A percentile compares a stretch with the other conserved stretches of the same genome.
Evolutionary conservation across 2,888 invertebrate species (phyloP).

Genomic region (Folsomia candida): DNA sequence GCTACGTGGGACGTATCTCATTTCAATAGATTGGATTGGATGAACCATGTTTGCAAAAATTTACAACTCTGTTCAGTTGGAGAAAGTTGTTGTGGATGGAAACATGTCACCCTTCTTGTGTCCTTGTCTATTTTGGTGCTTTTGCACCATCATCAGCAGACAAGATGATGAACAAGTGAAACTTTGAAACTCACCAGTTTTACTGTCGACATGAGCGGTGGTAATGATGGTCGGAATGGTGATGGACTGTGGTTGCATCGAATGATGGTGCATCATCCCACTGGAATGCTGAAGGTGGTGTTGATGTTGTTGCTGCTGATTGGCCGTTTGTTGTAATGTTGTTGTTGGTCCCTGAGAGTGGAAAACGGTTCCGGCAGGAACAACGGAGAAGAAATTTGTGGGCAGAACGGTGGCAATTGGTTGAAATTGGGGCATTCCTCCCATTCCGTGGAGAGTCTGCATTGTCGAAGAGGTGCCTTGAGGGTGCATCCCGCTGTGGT

Average conservation of each 20-base stretch:
- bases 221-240: slow-evolving; percentile 54
- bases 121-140: no score
- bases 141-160: no score
- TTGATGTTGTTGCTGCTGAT: slow-evolving; percentile 26
- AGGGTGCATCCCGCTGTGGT: slow-evolving; percentile 19
- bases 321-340: slow-evolving; percentile 46
- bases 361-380: slow-evolving; percentile 64
- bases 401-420: slow-evolving; percentile 50
- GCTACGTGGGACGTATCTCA: neutral
- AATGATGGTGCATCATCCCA: slow-evolving; percentile 28
- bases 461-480: slow-evolving; percentile 24
- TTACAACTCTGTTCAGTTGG: neutral
- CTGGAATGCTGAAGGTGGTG: slow-evolving; percentile 25
- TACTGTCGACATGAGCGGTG: slow-evolving; percentile 51
- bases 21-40: no score
- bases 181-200: slow-evolving; percentile 42
- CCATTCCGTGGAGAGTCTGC: slow-evolving; percentile 42
- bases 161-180: no score
- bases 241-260: slow-evolving; percentile 35
- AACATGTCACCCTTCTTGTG: neutral
- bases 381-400: slow-evolving; percentile 53
- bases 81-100: neutral
- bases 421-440: slow-evolving; percentile 47
- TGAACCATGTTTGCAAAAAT: neutral
- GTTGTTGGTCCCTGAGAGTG: slow-evolving; percentile 61